Evolutionary conservation across 2,888 invertebrate genomes (phyloP), one percentile per base, ranked within the genome.

Genomic region (Lepeophtheirus nordmannii): DNA sequence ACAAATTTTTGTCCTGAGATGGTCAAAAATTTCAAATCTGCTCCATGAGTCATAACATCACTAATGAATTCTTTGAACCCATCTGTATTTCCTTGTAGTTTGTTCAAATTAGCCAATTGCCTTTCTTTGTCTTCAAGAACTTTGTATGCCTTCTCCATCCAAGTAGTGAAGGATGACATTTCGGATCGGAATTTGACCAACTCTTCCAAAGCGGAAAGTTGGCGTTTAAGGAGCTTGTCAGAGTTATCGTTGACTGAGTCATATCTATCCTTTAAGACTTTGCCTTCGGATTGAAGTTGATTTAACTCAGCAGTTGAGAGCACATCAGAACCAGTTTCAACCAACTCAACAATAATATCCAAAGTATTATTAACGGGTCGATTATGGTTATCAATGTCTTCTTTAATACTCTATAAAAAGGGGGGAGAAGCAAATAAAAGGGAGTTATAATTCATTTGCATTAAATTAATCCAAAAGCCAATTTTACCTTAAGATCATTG

Each of bases 1-100:
- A 92, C 85, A 75, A 93, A 94, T 76, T 92, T 93, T 78, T 93
- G 92, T 1, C 91, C 91, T 1, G 92, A 86, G 88, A 94, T 92
- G 3, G 91, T 90, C 71, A 96, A 90, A 76, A 94, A 96, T 67
- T 94, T 80, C 39, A 94, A 78, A 77, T 96, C 96, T 0, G 92
- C 96, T 75, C 94, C 93, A 74, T 94, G 94, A 0, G 91, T 87
- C 73, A 94, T 91, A 2, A 96, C 90, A 76, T 92, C 92, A 69
- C 86, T 87, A 39, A 91, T 87, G 75, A 92, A 89, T 72, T 89
- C 90, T 41, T 88, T 82, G 8, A 87, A 86, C n/a, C 84, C 83
- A 70, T 90, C 89, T 58, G 69, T 71, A 66, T 72, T 72, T 61
- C 71, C 71, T 67, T 73, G 37, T 23, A 89, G 75, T 66, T 83